Base-by-base conservation (phyloP, 2,113 vertebrate genomes). In the Lamprologus speciosus region DNA sequence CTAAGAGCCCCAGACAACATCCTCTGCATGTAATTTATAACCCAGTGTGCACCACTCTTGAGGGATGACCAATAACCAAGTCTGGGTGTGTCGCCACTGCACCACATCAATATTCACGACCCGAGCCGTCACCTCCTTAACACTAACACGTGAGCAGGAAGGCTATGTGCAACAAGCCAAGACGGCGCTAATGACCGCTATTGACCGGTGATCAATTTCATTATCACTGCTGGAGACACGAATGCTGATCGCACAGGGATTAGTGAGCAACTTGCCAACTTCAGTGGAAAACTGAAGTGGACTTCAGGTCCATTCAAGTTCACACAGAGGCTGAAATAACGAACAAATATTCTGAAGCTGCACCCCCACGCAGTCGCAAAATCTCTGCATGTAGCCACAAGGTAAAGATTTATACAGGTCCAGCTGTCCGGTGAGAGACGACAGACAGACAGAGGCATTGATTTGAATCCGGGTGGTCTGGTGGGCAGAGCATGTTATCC, bases 21-120 rank as follows among this genome's bases (percentile, higher is more conserved):
- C 79, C 80, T 55, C 84, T n/a, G 31, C 23, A 3, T 79, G 81
- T 92, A 42, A 93, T 90, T 89, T 91, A 92, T 8, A 21, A 81
- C 85, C 53, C 35, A 9, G 58, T 51, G 35, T 3, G 16, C 82
- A 8, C 79, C 12, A n/a, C 84, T 70, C 81, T 40, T 70, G 50
- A 81, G 83, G 85, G 83, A 86, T 87, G 87, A 90, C 93, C 94
- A 87, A 87, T 92, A 91, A 91, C 84, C 68, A 75, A 90, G 90
- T 87, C 93, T 86, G 87, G 63, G 85, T 89, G 86, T 91, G 87
- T 91, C 88, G 42, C 85, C 81, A 81, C 89, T 84, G 92, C 90
- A 55, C 57, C 73, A 84, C 93, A 93, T 95, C 88, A 89, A 93
- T 95, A 94, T 91, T 93, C 91, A 93, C 83, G 78, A 80, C 85